A percentile compares a stretch with the other conserved stretches of the same genome.
Evolutionary conservation across 2,888 invertebrate genomes (phyloP).

Genomic region (Fragum whitleyi): DNA sequence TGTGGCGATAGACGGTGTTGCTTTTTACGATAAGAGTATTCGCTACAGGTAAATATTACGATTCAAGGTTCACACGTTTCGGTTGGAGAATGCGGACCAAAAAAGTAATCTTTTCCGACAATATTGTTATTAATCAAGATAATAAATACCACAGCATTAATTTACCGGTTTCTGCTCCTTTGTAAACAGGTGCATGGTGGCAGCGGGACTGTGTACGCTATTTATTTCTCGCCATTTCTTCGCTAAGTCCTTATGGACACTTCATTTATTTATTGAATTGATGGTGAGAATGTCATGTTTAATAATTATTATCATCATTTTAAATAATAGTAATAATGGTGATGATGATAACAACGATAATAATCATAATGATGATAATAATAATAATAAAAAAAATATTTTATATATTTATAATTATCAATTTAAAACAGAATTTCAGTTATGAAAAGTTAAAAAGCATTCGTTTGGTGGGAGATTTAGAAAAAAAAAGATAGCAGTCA

Average conservation of each 20-base stretch:
- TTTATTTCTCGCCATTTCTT: neutral
- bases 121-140: constrained; percentile 50
- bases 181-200: neutral
- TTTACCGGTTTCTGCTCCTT: constrained; percentile 32
- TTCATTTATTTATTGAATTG: neutral
- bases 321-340: too few species aligned
- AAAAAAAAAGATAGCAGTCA: too few species aligned
- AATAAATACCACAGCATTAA: constrained; percentile 51
- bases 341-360: too few species aligned
- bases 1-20: neutral
- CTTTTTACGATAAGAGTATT: constrained; percentile 13
- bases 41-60: constrained; percentile 56
- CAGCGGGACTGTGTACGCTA: too few species aligned
- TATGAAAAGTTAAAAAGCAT: too few species aligned
- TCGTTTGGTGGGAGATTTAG: too few species aligned
- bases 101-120: constrained; percentile 38
- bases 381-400: too few species aligned
- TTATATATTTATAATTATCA: too few species aligned
- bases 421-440: too few species aligned
- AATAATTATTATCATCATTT: too few species aligned
- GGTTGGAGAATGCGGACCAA: constrained; percentile 43
- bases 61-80: constrained; percentile 58
- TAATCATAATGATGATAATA: too few species aligned
- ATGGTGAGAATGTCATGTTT: too few species aligned
- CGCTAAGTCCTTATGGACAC: neutral